Percentiles rank a stretch among this genome's conserved stretches.
Evolutionary conservation across 1,140 invertebrate genomes (phyloP).

Genomic region (Drosophila pandora): DNA sequence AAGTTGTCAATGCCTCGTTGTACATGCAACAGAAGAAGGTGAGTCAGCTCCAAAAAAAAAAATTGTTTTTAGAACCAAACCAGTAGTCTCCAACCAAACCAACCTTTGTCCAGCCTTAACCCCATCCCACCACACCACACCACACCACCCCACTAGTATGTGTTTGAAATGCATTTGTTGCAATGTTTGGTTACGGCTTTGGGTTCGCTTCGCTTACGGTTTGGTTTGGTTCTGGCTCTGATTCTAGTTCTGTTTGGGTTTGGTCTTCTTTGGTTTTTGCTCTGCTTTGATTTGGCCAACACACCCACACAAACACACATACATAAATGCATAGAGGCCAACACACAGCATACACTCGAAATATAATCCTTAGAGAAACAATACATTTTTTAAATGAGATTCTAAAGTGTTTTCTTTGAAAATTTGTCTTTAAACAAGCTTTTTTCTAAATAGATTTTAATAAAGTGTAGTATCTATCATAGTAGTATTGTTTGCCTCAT

Average conservation of each 20-base stretch:
- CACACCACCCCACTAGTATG: constrained; percentile 22
- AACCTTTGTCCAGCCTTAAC: neutral
- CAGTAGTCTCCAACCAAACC: neutral
- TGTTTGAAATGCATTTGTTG: constrained; percentile 70
- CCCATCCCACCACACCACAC: constrained; percentile 6
- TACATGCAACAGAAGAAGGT: constrained; percentile 83
- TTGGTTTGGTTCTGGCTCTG: constrained; percentile 30
- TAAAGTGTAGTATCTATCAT: too few species aligned
- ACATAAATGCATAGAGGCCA: constrained; percentile 24
- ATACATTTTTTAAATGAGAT: neutral
- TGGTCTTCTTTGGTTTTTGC: constrained; percentile 45
- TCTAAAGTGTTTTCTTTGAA: neutral
- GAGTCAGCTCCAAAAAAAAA: constrained; percentile 41
- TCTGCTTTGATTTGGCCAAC: constrained; percentile 55
- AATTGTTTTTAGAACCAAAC: constrained; percentile 13
- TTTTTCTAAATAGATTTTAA: too few species aligned
- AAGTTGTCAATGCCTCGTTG: constrained; percentile 80
- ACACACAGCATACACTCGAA: constrained; percentile 5
- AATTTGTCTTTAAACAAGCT: neutral
- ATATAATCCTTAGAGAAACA: neutral
- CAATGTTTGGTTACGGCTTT: constrained; percentile 61
- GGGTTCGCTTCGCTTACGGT: constrained; percentile 19
- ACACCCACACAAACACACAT: constrained; percentile 13
- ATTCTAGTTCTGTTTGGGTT: constrained; percentile 11
- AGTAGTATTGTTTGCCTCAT: neutral